A percentile compares a stretch with the other conserved stretches of the same genome.
These are phyloP conservation scores for Limnothrissa miodon DNA, from an alignment of 2,113 vertebrate species.

Conservation along the genomic window DNA sequence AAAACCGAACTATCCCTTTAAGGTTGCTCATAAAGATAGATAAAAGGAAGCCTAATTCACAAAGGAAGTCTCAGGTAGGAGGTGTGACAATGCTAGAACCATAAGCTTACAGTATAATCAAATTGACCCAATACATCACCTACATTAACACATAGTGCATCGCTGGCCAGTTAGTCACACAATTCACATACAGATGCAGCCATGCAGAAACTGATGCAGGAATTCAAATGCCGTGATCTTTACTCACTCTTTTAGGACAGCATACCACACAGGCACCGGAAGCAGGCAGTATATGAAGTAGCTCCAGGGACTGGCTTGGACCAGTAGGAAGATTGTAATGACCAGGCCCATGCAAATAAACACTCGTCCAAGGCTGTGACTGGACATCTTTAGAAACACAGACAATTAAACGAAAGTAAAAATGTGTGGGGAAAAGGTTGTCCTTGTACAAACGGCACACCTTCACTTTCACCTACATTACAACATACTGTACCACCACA, in stretches of 20 bases:
- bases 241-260: constrained; percentile 90
- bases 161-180: not conserved
- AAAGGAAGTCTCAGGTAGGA: too few relatives aligned
- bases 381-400: constrained; percentile 71
- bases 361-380: constrained; percentile 54
- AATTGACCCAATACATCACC: not conserved
- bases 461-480: too few relatives aligned
- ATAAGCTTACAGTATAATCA: not conserved
- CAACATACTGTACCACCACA: too few relatives aligned
- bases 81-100: too few relatives aligned
- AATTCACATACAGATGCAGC: not conserved
- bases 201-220: not conserved
- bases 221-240: not conserved
- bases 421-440: not conserved
- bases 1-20: too few relatives aligned
- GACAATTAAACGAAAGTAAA: constrained; percentile 22
- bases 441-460: too few relatives aligned
- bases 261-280: constrained; percentile 89
- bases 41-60: too few relatives aligned
- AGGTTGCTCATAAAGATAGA: too few relatives aligned
- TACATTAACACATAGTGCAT: not conserved
- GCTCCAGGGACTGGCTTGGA: constrained; percentile 86
- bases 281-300: constrained; percentile 93
- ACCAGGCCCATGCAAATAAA: constrained; percentile 68
- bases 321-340: constrained; percentile 78